Conservation (phyloP, 2,888 invertebrate species). For the Adela reaumurella region DNA sequence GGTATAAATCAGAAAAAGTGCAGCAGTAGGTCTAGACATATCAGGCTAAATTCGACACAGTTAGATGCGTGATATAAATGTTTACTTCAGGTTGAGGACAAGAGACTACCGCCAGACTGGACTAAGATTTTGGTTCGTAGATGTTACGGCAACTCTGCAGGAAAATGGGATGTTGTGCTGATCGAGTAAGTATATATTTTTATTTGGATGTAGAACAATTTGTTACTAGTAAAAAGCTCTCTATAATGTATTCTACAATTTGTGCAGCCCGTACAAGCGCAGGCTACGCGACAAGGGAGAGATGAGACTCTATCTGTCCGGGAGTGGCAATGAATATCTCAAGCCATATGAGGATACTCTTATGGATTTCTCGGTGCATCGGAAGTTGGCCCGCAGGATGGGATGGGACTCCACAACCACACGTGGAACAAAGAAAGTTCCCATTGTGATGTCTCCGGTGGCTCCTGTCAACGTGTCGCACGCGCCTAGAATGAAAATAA, state of each 20-base stretch:
- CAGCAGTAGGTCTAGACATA: too few relatives aligned
- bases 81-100: conserved; percentile 61
- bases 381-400: conserved; percentile 38
- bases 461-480: conserved; percentile 24
- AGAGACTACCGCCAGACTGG: conserved; percentile 72
- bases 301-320: conserved; percentile 33
- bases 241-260: background rate
- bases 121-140: conserved; percentile 74
- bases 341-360: conserved; percentile 27
- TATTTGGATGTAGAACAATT: too few relatives aligned
- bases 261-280: conserved; percentile 33
- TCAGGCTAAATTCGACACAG: too few relatives aligned
- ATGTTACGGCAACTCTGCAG: conserved; percentile 63
- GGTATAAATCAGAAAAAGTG: too few relatives aligned
- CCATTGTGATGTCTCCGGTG: conserved; percentile 13
- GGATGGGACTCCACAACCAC: conserved; percentile 32
- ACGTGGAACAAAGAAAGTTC: too few relatives aligned
- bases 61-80: too few relatives aligned
- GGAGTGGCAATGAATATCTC: conserved; percentile 16
- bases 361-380: conserved; percentile 41
- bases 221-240: too few relatives aligned
- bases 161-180: conserved; percentile 80
- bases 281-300: conserved; percentile 43
- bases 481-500: conserved; percentile 23
- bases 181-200: conserved; percentile 46